Base-by-base conservation (phyloP, 2,888 invertebrate species). In the Ichneumon xanthorius region DNA sequence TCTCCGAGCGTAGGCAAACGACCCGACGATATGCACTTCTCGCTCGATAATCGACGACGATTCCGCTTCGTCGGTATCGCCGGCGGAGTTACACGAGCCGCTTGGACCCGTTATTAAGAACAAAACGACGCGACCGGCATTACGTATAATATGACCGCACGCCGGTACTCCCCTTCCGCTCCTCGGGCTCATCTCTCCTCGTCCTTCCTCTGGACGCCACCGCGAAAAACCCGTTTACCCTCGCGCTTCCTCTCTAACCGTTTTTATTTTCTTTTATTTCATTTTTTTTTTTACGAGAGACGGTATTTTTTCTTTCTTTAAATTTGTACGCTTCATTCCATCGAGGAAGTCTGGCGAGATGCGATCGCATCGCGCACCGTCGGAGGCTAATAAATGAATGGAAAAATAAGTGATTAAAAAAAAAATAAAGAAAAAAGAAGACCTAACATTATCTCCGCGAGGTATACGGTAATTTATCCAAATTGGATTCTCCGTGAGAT, bases 31-130 rank as follows among this genome's bases (percentile, higher is more conserved):
- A 70, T 82, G 76, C 70, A 50, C 75, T 63, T 65, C 55, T 68
- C 67, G 19, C 70, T 67, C 58, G 45, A 45, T 11, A 22, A 50
- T 67, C 48, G 33, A 19, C 30, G 50, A 86, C 86, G 84, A 77
- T 79, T 78, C 80, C 82, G 83, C 86, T 82, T 82, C 84, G 70
- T 78, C 80, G 84, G 81, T 87, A 63, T 73, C 79, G 77, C 87
- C 85, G 84, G 61, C 67, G n/a, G 72, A 80, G 61, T 80, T 11
- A 11, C 73, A 72, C 48, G 67, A 72, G 68, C 72, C 68, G 70
- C 53, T 40, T 67, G 72, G 71, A 82, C 71, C 78, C 82, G 82
- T 85, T 82, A 79, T 68, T 75, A 79, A 80, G 73, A 77, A 86
- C 78, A 86, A 81, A 86, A 79, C 83, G 70, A 80, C 86, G 75